Conservation (phyloP, 2,797 vertebrate genomes). For the Hafferia zeledoni region DNA sequence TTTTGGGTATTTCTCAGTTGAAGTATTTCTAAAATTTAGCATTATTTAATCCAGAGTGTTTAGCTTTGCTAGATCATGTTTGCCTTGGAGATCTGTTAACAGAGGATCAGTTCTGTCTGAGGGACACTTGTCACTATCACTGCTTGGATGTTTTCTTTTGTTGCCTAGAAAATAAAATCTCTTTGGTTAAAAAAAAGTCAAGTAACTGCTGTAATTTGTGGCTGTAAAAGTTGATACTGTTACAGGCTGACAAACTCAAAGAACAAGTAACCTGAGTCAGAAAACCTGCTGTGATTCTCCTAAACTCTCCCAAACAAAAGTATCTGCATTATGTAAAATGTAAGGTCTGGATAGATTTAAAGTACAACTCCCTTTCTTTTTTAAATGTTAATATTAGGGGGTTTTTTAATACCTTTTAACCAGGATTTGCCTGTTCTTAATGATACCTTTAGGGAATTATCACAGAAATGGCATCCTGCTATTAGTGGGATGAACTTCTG, state of each 20-base stretch:
- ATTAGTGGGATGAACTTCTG: background rate
- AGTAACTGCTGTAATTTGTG: background rate
- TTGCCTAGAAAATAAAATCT: slow-evolving; percentile 53
- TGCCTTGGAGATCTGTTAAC: slow-evolving; percentile 15
- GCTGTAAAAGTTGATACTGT: background rate
- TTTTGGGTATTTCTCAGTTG: background rate
- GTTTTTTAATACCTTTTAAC: background rate
- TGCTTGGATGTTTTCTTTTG: slow-evolving; percentile 21
- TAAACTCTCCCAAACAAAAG: background rate
- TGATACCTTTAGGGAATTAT: background rate
- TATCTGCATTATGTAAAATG: background rate
- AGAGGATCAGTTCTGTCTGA: background rate
- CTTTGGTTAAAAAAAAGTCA: slow-evolving; percentile 19
- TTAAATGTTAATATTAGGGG: fast-evolving
- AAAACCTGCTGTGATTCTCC: background rate
- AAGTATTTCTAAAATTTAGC: background rate
- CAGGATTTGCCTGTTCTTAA: background rate
- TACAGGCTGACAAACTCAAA: background rate
- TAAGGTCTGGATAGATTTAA: background rate
- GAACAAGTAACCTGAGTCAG: background rate
- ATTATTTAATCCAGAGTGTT: slow-evolving; percentile 18
- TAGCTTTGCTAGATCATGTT: slow-evolving; percentile 7
- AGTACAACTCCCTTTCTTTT: background rate
- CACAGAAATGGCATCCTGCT: background rate
- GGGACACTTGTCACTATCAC: background rate